Percentiles rank a stretch among this genome's conserved stretches.
These are phyloP conservation scores for Macrophya alboannulata DNA, from an alignment of 2,888 invertebrate species.

Conservation along the genomic window DNA sequence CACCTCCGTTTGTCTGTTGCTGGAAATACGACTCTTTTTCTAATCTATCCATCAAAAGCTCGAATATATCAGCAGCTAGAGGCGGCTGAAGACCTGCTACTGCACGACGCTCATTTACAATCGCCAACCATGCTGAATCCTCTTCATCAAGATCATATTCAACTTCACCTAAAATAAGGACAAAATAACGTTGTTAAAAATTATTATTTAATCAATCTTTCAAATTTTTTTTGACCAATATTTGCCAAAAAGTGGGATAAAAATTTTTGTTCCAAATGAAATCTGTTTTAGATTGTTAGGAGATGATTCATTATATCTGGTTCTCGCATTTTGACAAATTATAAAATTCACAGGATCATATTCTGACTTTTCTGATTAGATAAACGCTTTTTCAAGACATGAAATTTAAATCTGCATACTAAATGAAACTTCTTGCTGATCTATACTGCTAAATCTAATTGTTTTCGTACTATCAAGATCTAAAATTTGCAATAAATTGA, in stretches of 20 bases:
- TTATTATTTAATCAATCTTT: neutral
- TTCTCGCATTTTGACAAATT: neutral
- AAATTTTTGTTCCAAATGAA: neutral
- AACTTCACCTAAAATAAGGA: conserved; percentile 79
- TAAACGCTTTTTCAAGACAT: neutral
- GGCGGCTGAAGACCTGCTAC: conserved; percentile 85
- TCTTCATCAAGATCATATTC: conserved; percentile 99
- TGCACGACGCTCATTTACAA: conserved; percentile 92
- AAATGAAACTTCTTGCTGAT: neutral
- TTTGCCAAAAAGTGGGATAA: neutral
- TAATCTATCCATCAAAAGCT: conserved; percentile 97
- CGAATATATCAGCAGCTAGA: conserved; percentile 95
- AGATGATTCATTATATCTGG: neutral
- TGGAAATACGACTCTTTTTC: conserved; percentile 99
- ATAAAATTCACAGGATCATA: neutral
- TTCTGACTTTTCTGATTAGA: neutral
- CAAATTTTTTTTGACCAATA: neutral
- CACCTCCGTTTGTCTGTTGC: conserved; percentile 84
- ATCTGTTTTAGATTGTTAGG: neutral
- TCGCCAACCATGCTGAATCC: conserved; percentile 96
- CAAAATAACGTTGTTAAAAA: neutral
- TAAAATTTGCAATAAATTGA: neutral
- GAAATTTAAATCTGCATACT: neutral
- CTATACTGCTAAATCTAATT: neutral
- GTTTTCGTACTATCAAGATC: neutral